phyloP scores from a whole-genome alignment of 2,113 vertebrate genomes.

The Sinocyclocheilus anophthalmus region DNA sequence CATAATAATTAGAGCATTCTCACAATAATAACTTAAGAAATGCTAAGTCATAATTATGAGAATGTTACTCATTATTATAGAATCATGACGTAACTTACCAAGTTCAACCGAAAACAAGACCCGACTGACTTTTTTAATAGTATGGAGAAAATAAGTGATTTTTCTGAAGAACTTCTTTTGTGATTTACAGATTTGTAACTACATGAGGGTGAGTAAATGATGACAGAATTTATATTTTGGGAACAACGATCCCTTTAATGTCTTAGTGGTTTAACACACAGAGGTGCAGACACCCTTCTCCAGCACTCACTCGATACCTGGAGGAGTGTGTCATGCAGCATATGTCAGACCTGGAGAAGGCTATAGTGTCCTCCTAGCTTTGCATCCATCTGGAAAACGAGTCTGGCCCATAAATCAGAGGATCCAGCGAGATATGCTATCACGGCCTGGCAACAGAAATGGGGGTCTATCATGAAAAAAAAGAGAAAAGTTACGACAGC shows the following conservation, averaged over 20 bases:
- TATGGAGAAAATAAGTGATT: background rate
- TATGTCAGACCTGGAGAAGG: constrained; percentile 49
- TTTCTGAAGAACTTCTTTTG: background rate
- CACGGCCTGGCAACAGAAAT: constrained; percentile 59
- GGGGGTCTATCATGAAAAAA: constrained; percentile 49
- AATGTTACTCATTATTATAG: too few relatives aligned
- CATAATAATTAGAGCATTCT: too few relatives aligned
- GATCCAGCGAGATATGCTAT: constrained; percentile 51
- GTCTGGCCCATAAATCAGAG: constrained; percentile 66
- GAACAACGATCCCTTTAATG: constrained; percentile 8
- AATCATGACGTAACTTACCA: too few relatives aligned
- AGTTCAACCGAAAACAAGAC: background rate
- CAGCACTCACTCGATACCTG: constrained; percentile 22
- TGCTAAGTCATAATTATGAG: too few relatives aligned
- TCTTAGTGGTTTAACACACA: constrained; percentile 35
- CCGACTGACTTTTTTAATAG: background rate
- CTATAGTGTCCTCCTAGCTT: constrained; percentile 53
- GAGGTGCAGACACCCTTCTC: background rate
- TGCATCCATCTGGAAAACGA: constrained; percentile 71
- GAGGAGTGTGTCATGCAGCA: constrained; percentile 34
- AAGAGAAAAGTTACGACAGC: constrained; percentile 51
- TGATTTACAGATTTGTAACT: background rate
- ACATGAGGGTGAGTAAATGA: background rate
- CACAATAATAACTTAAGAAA: too few relatives aligned
- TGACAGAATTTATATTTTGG: background rate